Evolutionary conservation across 2,113 vertebrate species (phyloP).

Genomic region (Tringa solitaria): DNA sequence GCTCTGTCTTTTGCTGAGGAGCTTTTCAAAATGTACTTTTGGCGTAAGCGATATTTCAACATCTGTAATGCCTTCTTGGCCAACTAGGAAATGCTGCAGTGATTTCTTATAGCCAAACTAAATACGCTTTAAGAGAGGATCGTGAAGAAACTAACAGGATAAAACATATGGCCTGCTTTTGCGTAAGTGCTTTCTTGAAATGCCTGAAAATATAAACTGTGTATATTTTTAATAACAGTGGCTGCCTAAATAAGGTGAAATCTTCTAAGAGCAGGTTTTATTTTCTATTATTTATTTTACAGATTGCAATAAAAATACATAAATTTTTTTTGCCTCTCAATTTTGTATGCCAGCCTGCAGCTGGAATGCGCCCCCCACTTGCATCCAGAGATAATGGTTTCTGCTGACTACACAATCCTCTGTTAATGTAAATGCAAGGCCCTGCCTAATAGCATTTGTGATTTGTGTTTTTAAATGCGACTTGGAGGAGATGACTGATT

Average conservation of each 20-base stretch:
- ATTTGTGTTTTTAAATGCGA: neutral
- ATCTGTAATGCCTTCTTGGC: neutral
- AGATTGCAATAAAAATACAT: neutral
- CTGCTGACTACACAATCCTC: neutral
- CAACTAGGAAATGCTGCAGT: neutral
- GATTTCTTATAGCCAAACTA: neutral
- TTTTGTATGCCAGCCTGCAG: neutral
- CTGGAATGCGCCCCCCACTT: neutral
- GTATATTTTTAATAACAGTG: neutral
- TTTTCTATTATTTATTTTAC: neutral
- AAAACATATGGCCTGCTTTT: neutral
- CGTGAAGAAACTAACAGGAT: neutral
- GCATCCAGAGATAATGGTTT: neutral
- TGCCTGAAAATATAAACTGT: neutral
- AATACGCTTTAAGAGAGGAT: neutral
- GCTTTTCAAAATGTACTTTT: neutral
- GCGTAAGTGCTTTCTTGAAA: neutral
- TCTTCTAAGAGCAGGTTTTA: neutral
- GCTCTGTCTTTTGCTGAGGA: neutral
- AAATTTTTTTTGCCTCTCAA: neutral
- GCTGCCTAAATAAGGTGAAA: neutral
- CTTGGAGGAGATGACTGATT: neutral
- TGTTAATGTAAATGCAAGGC: neutral
- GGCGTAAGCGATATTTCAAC: neutral
- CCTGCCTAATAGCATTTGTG: neutral